These are phyloP conservation scores for Allygus modestus DNA, from an alignment of 2,888 invertebrate genomes.

Conservation along the genomic window DNA sequence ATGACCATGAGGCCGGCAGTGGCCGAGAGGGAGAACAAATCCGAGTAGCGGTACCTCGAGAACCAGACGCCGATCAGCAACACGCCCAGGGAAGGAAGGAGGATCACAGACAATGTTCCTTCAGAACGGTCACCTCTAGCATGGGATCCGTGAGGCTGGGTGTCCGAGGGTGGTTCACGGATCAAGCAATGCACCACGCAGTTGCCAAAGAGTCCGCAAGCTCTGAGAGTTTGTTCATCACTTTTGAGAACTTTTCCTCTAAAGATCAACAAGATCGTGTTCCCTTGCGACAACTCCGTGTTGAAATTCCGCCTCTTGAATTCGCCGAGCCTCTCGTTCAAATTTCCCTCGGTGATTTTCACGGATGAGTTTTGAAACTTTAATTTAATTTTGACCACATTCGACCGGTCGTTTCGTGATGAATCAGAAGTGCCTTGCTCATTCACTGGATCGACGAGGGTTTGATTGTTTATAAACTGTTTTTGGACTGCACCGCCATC, in stretches of 20 bases:
- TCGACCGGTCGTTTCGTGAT: background rate
- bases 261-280: background rate
- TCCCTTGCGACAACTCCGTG: background rate
- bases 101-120: no score
- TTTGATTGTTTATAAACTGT: background rate
- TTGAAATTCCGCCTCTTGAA: background rate
- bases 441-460: background rate
- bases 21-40: background rate
- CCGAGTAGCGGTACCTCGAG: background rate
- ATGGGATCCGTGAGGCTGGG: background rate
- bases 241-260: background rate
- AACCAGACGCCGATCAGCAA: background rate
- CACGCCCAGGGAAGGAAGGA: background rate
- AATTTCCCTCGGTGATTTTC: background rate
- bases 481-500: background rate
- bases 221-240: background rate
- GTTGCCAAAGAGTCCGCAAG: background rate
- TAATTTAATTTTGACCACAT: background rate
- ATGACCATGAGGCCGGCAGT: background rate
- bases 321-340: background rate
- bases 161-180: background rate
- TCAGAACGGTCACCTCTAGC: background rate
- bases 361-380: background rate
- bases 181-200: background rate
- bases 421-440: background rate